These are phyloP conservation scores for Tragelaphus imberbis DNA, from an alignment of 2,113 vertebrate species.

Conservation along the genomic window DNA sequence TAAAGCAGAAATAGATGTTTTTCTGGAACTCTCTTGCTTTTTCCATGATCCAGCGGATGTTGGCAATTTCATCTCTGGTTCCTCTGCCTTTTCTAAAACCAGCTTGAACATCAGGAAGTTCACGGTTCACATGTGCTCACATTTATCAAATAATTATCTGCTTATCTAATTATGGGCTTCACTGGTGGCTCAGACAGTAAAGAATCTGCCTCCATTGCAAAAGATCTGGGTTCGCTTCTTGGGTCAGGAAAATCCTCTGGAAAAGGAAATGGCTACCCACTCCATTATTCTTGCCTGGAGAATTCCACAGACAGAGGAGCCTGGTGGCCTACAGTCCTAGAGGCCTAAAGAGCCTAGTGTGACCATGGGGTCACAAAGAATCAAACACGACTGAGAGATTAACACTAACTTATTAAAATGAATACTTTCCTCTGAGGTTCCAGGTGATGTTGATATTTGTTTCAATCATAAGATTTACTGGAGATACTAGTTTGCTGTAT, in stretches of 20 bases:
- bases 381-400: not conserved
- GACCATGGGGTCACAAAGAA: not conserved
- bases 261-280: not conserved
- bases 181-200: not conserved
- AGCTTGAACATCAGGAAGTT: not conserved
- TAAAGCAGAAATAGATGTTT: no score
- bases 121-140: not conserved
- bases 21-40: no score
- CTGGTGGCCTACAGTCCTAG: not conserved
- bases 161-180: not conserved
- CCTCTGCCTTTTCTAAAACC: no score
- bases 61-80: no score
- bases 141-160: not conserved
- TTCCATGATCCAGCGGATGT: no score
- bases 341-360: no score
- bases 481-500: not conserved
- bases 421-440: not conserved
- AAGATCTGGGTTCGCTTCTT: not conserved
- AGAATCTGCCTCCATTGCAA: not conserved
- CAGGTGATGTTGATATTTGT: not conserved
- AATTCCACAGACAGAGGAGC: not conserved
- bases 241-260: not conserved
- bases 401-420: not conserved
- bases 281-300: not conserved
- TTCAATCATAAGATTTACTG: not conserved